Conservation (phyloP, 2,113 vertebrate genomes). For the Chunga burmeisteri region DNA sequence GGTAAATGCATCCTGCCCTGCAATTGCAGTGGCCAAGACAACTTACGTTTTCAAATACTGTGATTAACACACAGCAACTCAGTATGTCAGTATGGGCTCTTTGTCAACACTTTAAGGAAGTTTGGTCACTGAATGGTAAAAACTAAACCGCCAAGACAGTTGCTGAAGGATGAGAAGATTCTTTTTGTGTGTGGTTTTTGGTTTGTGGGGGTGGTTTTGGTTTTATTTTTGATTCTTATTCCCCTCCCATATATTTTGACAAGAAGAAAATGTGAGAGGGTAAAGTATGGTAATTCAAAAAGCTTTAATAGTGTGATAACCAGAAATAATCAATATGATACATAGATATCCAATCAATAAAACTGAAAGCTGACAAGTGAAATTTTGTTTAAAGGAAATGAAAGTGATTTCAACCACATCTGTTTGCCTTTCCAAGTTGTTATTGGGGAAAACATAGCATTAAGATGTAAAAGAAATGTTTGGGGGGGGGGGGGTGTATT, state of each 20-base stretch:
- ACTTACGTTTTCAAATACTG: not conserved
- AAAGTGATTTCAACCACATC: not conserved
- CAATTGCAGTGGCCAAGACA: rapidly evolving
- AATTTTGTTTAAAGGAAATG: not conserved
- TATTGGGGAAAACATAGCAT: not conserved
- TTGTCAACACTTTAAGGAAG: not conserved
- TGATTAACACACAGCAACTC: not conserved
- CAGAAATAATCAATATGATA: not conserved
- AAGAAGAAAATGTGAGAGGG: not conserved
- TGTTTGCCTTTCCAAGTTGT: not conserved
- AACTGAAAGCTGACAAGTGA: not conserved
- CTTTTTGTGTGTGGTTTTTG: not conserved
- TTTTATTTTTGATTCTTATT: not conserved
- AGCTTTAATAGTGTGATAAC: not conserved
- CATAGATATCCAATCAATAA: not conserved
- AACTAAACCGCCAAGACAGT: not conserved
- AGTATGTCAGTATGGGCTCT: rapidly evolving
- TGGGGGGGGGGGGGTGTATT: not conserved
- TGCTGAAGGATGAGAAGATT: not conserved
- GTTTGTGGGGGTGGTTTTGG: too few species aligned
- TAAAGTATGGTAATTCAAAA: not conserved
- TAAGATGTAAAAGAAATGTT: not conserved
- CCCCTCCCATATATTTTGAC: not conserved
- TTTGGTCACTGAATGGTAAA: not conserved
- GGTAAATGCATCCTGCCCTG: rapidly evolving